Evolutionary conservation across 2,888 invertebrate species (phyloP), one percentile per base, ranked within the genome.

Genomic region (Euspilapteryx auroguttella): DNA sequence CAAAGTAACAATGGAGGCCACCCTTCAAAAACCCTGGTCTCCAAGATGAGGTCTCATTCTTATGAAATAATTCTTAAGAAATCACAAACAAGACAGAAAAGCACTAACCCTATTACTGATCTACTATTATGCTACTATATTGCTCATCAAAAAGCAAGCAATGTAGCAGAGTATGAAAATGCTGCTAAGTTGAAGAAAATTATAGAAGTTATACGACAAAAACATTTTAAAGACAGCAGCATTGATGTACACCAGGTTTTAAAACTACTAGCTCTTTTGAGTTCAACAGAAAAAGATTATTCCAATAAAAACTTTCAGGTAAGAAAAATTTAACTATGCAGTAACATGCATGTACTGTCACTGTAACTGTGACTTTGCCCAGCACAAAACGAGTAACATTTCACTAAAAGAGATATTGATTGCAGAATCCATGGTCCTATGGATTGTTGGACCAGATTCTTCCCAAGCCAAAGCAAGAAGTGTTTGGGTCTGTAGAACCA

Each of bases 351-450:
- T n/a, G n/a, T n/a, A n/a, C n/a, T n/a, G n/a, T n/a, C n/a, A n/a
- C n/a, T n/a, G n/a, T n/a, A n/a, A n/a, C n/a, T n/a, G n/a, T n/a
- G n/a, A n/a, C n/a, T n/a, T n/a, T n/a, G n/a, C n/a, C n/a, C n/a
- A n/a, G n/a, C n/a, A n/a, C n/a, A n/a, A n/a, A n/a, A n/a, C n/a
- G n/a, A n/a, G n/a, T n/a, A n/a, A n/a, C n/a, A n/a, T n/a, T n/a
- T n/a, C n/a, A n/a, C n/a, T n/a, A n/a, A n/a, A n/a, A n/a, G n/a
- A 13, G 9, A 7, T 22, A 11, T 22, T 9, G 6, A 12, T 64
- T 66, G 32, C 52, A 78, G 78, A 62, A 47, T 37, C 77, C 77
- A 9, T 77, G 76, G 37, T 52, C 63, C 32, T 76, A 71, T 52
- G 77, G 77, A 1, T 42, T 61, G 2, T 36, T 73, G 1, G 55